phyloP scores from a whole-genome alignment of 2,113 vertebrate species.

The Condylura cristata region DNA sequence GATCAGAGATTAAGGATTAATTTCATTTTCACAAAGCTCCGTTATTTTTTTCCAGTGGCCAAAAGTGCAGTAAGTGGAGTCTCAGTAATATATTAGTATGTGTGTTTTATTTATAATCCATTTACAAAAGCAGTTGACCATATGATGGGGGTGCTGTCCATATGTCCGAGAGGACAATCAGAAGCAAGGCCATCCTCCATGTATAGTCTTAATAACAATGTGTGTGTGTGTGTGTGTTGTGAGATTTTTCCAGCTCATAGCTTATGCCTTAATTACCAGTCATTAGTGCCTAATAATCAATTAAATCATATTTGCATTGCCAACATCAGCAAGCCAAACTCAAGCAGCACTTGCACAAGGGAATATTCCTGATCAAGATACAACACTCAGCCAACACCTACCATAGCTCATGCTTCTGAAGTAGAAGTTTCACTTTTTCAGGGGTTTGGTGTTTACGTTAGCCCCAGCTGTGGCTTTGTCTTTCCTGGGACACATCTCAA shows the following conservation, averaged over 20 bases:
- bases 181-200: not conserved
- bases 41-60: not conserved
- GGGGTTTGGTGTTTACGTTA: not conserved
- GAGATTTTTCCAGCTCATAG: not conserved
- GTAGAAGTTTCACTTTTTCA: not conserved
- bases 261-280: slow-evolving; percentile 43
- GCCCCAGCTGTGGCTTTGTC: not conserved
- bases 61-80: slow-evolving; percentile 22
- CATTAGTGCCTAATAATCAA: slow-evolving; percentile 36
- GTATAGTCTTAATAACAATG: not conserved
- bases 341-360: slow-evolving; percentile 25
- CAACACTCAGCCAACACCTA: not conserved
- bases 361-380: not conserved
- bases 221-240: not conserved
- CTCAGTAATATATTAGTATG: slow-evolving; percentile 1
- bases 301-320: slow-evolving; percentile 52
- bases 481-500: not conserved
- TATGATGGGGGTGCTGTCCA: not conserved
- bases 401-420: not conserved
- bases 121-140: not conserved
- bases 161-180: not conserved
- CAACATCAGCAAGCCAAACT: slow-evolving; percentile 9
- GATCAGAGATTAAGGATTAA: slow-evolving; percentile 33
- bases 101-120: not conserved
- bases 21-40: not conserved